These are phyloP conservation scores for Ctenochaetus hawaiiensis DNA, from an alignment of 2,797 vertebrate species.

Conservation along the genomic window DNA sequence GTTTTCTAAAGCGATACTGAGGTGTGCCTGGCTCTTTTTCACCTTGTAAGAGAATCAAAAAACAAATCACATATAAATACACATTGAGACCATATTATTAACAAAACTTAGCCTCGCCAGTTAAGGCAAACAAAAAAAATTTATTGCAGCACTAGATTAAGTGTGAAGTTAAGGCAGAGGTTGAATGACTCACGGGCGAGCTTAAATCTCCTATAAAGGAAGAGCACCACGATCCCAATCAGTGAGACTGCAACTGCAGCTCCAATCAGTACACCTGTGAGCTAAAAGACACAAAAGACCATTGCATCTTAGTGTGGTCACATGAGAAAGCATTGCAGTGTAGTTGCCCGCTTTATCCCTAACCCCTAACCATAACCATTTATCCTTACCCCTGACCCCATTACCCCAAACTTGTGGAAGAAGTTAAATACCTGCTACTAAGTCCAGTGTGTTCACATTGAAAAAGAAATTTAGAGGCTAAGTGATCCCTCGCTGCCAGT, in stretches of 20 bases:
- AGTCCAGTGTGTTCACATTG: slow-evolving; percentile 12
- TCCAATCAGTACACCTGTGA: slow-evolving; percentile 91
- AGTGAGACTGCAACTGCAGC: slow-evolving; percentile 87
- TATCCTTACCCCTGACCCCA: too few species aligned
- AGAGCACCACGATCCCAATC: slow-evolving; percentile 87
- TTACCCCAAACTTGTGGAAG: slow-evolving; percentile 11
- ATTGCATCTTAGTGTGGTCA: slow-evolving; percentile 1
- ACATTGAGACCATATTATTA: slow-evolving; percentile 1
- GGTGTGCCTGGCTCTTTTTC: slow-evolving; percentile 81
- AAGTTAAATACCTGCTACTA: neutral
- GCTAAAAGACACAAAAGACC: slow-evolving; percentile 78
- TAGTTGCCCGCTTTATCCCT: neutral
- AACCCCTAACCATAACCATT: too few species aligned
- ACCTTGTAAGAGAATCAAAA: slow-evolving; percentile 78
- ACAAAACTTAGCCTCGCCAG: neutral
- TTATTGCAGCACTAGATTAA: neutral
- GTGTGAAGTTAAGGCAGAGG: neutral
- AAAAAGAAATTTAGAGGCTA: neutral
- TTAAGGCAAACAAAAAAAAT: neutral
- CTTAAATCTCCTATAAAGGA: slow-evolving; percentile 89
- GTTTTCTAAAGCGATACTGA: slow-evolving; percentile 94
- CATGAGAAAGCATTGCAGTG: neutral
- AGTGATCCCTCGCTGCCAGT: neutral
- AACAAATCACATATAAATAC: slow-evolving; percentile 18
- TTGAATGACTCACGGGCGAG: slow-evolving; percentile 86